A percentile compares a stretch with the other conserved stretches of the same genome.
These are phyloP conservation scores for Eupithecia tripunctaria DNA, from an alignment of 2,888 invertebrate species.

Conservation along the genomic window DNA sequence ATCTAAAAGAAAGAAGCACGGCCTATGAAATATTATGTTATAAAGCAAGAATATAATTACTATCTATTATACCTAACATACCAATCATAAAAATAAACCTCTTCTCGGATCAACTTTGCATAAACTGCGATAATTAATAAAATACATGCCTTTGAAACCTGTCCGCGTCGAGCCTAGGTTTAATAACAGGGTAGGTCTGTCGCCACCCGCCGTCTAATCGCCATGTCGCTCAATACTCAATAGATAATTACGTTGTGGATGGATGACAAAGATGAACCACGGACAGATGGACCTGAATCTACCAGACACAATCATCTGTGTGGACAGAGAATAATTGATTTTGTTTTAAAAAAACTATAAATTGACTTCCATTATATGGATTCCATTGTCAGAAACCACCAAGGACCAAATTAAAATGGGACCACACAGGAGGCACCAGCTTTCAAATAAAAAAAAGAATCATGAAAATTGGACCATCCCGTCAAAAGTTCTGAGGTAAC, in stretches of 20 bases:
- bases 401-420: no score
- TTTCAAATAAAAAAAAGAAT: no score
- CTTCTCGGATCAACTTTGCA: slow-evolving; percentile 18
- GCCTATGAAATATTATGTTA: no score
- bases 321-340: no score
- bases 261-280: slow-evolving; percentile 7
- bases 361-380: no score
- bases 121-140: slow-evolving; percentile 27
- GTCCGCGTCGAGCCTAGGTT: slow-evolving; percentile 13
- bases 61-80: slow-evolving; percentile 12
- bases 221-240: slow-evolving; percentile 52
- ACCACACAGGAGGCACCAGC: no score
- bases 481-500: no score
- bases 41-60: neutral
- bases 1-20: neutral
- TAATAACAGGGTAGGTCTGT: slow-evolving; percentile 48
- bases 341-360: no score
- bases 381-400: no score
- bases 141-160: slow-evolving; percentile 14
- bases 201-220: slow-evolving; percentile 70
- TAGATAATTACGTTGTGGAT: slow-evolving; percentile 36
- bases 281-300: neutral
- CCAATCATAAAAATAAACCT: slow-evolving; percentile 6
- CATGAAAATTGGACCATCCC: no score
- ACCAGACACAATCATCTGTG: no score